Evolutionary conservation across 2,797 vertebrate species (phyloP), one percentile per base, ranked within the genome.

Genomic region (Myiotriccus ornatus): DNA sequence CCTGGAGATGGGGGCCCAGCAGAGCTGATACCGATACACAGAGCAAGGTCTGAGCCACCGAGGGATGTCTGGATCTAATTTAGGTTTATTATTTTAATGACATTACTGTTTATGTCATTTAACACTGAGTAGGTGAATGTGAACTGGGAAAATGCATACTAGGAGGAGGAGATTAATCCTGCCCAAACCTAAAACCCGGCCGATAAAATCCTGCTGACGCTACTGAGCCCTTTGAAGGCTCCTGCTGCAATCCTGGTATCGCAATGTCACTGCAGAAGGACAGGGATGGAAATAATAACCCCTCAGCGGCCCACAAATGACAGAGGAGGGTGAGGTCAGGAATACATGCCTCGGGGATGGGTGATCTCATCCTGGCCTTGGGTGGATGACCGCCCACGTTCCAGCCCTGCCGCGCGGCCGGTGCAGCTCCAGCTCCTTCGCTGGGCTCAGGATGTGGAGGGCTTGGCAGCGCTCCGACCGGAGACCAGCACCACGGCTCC

Each of bases 241-340:
- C 87, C 91, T 84, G 83, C 94, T 94, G 94, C 83, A 94, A 82
- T 82, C 67, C 93, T 39, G 73, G 46, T 89, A 84, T 94, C 3
- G 3, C 94, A 93, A 80, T 87, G 95, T 95, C 95, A 78, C 94
- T 89, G 92, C 84, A 13, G 78, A 87, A 91, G 86, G 90, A 93
- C 81, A 37, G 71, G 56, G 60, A 78, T 93, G 93, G 90, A 95
- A 96, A 96, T 94, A 97, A 95, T 94, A 93, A 93, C 89, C 94
- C 91, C 87, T 93, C 64, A 16, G 84, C 7, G 34, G 90, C 92
- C 94, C 90, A 37, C 68, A 92, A 95, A 94, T 85, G 89, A 92
- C 89, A 93, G 89, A 89, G 94, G 35, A 96, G 96, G 93, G 93
- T 89, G 95, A 96, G 96, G 96, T 96, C 92, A 95, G 90, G 68